Percentiles rank a stretch among this genome's conserved stretches.
Conservation (phyloP, 2,113 vertebrate species). For the Butorides virescens region DNA sequence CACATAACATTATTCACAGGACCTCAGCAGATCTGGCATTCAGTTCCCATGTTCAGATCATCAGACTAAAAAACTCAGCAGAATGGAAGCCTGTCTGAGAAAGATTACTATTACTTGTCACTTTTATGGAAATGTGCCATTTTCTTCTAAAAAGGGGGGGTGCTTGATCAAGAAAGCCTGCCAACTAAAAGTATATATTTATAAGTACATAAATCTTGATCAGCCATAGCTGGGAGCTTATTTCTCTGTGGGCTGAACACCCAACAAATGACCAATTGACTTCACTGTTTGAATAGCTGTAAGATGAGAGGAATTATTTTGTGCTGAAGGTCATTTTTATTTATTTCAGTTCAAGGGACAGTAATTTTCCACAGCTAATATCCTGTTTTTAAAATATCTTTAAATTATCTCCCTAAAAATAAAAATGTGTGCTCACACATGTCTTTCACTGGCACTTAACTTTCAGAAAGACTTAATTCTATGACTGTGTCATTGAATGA, state of each 20-base stretch:
- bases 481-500: neutral
- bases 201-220: constrained; percentile 57
- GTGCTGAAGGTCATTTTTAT: constrained; percentile 44
- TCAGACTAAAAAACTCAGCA: constrained; percentile 9
- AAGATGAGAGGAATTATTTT: constrained; percentile 32
- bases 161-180: constrained; percentile 33
- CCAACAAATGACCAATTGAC: constrained; percentile 38
- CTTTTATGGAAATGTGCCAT: constrained; percentile 49
- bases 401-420: constrained; percentile 53
- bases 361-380: constrained; percentile 57
- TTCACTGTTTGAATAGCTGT: constrained; percentile 32
- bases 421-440: neutral
- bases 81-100: constrained; percentile 41
- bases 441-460: neutral
- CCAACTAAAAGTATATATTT: constrained; percentile 42
- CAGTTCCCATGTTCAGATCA: constrained; percentile 1
- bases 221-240: neutral
- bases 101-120: constrained; percentile 40
- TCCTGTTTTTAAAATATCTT: constrained; percentile 40
- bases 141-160: constrained; percentile 23
- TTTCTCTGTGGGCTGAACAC: neutral
- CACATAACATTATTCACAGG: neutral
- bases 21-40: neutral
- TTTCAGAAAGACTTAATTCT: neutral
- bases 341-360: constrained; percentile 43